Percentiles rank a stretch among this genome's conserved stretches.
phyloP scores from a whole-genome alignment of 2,888 invertebrate genomes.

The Theretra japonica region DNA sequence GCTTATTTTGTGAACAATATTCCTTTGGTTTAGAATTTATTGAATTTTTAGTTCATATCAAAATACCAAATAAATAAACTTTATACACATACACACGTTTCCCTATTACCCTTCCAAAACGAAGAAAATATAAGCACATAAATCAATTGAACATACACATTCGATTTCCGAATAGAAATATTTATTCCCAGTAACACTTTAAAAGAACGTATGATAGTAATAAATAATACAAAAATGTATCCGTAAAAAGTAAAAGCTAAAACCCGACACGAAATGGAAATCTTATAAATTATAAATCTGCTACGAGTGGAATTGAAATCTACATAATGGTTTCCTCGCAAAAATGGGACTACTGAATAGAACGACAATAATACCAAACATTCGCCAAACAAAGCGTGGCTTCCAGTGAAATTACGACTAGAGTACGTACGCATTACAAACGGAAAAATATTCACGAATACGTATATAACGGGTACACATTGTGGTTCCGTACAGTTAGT shows the following conservation, averaged over 20 bases:
- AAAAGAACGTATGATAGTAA: constrained; percentile 16
- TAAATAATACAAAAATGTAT: constrained; percentile 26
- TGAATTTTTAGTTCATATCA: no score
- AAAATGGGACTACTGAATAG: constrained; percentile 44
- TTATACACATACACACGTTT: no score
- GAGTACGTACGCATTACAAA: constrained; percentile 30
- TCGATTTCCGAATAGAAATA: background rate
- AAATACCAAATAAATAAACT: no score
- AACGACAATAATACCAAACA: constrained; percentile 46
- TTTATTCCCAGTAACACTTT: background rate
- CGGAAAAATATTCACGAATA: constrained; percentile 25
- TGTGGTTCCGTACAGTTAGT: background rate
- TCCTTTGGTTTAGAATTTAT: background rate
- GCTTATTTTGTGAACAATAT: no score
- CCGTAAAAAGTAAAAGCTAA: constrained; percentile 25
- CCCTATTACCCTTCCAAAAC: no score
- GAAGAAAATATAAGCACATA: background rate
- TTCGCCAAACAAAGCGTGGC: constrained; percentile 43
- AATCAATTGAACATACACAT: background rate
- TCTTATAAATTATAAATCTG: constrained; percentile 54
- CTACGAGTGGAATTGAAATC: constrained; percentile 51
- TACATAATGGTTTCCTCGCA: constrained; percentile 47
- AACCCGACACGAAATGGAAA: constrained; percentile 43
- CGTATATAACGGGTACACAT: constrained; percentile 3
- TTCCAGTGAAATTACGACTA: constrained; percentile 38